Evolutionary conservation across 2,113 vertebrate species (phyloP).

Genomic region (mouse (Mus musculus)): GRCm39 chr17:89714001-89714500

Average conservation of each 20-base stretch:
- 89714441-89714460: not conserved
- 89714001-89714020: not conserved
- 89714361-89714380: not conserved
- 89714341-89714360: not conserved
- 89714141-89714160: not conserved
- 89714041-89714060: not conserved
- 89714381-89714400: not conserved
- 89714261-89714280: not conserved
- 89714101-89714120: not conserved
- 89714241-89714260: not conserved
- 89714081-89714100: not conserved
- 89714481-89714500: not conserved
- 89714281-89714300: not conserved
- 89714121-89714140: not conserved
- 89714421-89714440: no score
- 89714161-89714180: not conserved
- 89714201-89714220: not conserved
- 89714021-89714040: not conserved
- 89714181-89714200: constrained; percentile 13
- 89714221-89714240: not conserved
- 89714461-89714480: not conserved
- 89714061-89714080: constrained; percentile 27
- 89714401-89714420: not conserved
- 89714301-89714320: not conserved
- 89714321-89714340: not conserved